Evolutionary conservation across 1,140 invertebrate species (phyloP), one percentile per base, ranked within the genome.

Genomic region (Drosophila yakuba): DNA sequence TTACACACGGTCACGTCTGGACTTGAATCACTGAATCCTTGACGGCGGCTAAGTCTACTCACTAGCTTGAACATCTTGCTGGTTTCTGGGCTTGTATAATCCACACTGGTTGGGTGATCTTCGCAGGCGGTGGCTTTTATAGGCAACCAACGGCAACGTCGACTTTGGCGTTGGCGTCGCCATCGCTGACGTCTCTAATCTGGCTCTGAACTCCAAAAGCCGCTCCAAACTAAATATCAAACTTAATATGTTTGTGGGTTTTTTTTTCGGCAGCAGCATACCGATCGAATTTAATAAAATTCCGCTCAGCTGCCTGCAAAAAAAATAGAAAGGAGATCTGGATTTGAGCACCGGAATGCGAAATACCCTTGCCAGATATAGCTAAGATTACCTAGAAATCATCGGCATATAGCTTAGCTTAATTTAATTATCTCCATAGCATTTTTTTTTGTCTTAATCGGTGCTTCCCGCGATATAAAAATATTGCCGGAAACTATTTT

Each of bases 11-110:
- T 60, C 52, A 36, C 36, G 7, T 32, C 32, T 32, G 32, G 7
- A 8, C 8, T 8, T 32, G 32, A 7, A 23, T 28, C n/a, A 17
- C 17, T 32, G 4, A 7, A 55, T 55, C 41, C 43, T 52, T 59
- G 7, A 17, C 11, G 32, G 8, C 41, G 15, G 17, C 45, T 17
- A 17, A 10, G 10, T 71, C 43, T 73, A 91, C 90, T 91, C 86
- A 91, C 90, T 71, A 91, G 76, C 74, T 91, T 91, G 86, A 91
- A 91, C 90, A 91, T 91, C 39, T 90, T 91, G 75, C 58, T 75
- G 68, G 41, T 89, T 90, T 74, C 60, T 77, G 56, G 59, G 64
- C 59, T 91, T 56, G 62, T 72, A 81, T 80, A 78, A 80, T 82
- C 75, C 73, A 77, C 82, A 90, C 81, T 91, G 90, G 79, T 90